Percentiles rank a stretch among this genome's conserved stretches.
phyloP scores from a whole-genome alignment of 1,140 invertebrate species.

The Drosophila funebris region DNA sequence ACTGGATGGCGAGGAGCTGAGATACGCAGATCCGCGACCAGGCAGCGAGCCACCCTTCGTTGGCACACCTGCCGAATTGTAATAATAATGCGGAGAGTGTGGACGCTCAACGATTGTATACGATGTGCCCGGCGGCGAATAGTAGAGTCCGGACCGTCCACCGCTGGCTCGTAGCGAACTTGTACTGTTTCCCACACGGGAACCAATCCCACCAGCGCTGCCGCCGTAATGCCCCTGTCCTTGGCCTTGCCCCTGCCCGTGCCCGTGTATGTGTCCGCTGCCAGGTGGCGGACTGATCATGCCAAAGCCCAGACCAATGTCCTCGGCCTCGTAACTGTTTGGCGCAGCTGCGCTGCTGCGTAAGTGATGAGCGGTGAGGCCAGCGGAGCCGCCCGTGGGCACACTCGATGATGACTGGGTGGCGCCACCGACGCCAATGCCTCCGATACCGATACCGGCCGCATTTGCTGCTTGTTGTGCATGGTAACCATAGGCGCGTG shows the following conservation, averaged over 20 bases:
- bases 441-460: constrained; percentile 43
- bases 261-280: constrained; percentile 57
- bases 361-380: constrained; percentile 75
- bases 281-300: constrained; percentile 82
- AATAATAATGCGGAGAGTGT: constrained; percentile 87
- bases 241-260: neutral
- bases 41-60: constrained; percentile 83
- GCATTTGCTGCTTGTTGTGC: constrained; percentile 54
- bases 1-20: constrained; percentile 85
- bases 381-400: constrained; percentile 75
- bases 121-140: constrained; percentile 90
- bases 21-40: constrained; percentile 86
- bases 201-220: constrained; percentile 53
- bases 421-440: constrained; percentile 55
- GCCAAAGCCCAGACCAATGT: constrained; percentile 74
- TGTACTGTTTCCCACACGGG: constrained; percentile 80
- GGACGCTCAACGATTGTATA: constrained; percentile 93
- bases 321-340: constrained; percentile 83
- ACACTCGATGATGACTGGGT: constrained; percentile 81
- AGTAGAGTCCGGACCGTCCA: constrained; percentile 86
- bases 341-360: constrained; percentile 62
- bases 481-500: constrained; percentile 79
- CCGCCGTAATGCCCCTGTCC: constrained; percentile 38
- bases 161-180: constrained; percentile 74
- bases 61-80: constrained; percentile 82